phyloP scores from a whole-genome alignment of 1,140 invertebrate species.

The Battus philenor region DNA sequence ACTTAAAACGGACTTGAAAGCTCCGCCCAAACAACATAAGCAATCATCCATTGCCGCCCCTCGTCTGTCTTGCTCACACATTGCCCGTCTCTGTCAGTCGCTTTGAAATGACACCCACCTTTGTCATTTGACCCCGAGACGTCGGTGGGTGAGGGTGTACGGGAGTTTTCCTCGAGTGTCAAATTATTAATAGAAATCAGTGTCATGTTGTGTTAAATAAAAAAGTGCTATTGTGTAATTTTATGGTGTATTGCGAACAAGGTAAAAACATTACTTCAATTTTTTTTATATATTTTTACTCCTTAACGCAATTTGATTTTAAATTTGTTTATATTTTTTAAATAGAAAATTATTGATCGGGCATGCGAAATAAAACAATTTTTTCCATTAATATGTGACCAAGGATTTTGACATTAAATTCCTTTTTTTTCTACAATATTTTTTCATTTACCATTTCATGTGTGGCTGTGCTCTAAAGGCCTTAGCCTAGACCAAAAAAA shows the following conservation, averaged over 20 bases:
- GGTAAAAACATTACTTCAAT: no score
- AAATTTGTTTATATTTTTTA: no score
- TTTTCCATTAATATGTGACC: no score
- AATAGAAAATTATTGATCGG: no score
- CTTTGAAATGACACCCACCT: constrained; percentile 49
- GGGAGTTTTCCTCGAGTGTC: constrained; percentile 18
- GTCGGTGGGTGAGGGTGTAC: constrained; percentile 45
- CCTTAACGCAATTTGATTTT: no score
- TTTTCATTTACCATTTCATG: no score
- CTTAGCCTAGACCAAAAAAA: no score
- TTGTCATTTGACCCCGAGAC: constrained; percentile 60
- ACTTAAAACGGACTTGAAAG: constrained; percentile 29
- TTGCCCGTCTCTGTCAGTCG: constrained; percentile 25
- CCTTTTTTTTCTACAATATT: no score
- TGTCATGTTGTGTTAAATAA: constrained; percentile 14
- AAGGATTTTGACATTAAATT: no score
- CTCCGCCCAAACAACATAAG: constrained; percentile 22
- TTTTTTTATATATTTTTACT: no score
- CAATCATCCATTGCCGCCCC: constrained; percentile 38
- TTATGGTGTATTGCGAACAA: background rate
- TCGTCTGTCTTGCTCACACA: constrained; percentile 33
- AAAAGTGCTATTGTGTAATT: constrained; percentile 21
- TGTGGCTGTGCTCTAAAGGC: no score
- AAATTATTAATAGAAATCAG: constrained; percentile 20
- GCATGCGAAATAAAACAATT: no score